Percentiles rank a stretch among this genome's conserved stretches.
Conservation (phyloP, 2,888 invertebrate species). For the Ichneumon xanthorius region DNA sequence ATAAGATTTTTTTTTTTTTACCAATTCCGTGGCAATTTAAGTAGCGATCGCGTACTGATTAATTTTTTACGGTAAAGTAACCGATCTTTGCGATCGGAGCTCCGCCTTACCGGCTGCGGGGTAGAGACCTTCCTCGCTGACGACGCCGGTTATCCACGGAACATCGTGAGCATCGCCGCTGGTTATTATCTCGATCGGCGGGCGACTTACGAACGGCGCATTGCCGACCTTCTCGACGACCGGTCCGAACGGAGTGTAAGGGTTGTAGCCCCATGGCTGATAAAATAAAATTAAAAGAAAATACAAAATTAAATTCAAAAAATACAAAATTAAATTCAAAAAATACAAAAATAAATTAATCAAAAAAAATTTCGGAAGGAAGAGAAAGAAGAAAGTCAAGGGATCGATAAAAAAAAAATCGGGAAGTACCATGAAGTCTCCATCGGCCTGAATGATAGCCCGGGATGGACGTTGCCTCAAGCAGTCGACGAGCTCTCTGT, state of each 20-base stretch:
- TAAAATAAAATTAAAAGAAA: conserved; percentile 66
- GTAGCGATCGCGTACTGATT: too few species aligned
- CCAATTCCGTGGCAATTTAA: too few species aligned
- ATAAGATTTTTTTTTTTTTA: too few species aligned
- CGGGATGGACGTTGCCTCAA: conserved; percentile 88
- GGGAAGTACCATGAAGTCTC: conserved; percentile 86
- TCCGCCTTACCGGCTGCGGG: conserved; percentile 88
- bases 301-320: too few species aligned
- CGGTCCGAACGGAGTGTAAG: conserved; percentile 91
- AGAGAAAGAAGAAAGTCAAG: neutral
- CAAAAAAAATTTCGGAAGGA: too few species aligned
- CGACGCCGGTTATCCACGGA: conserved; percentile 90
- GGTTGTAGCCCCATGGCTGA: conserved; percentile 88
- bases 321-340: too few species aligned
- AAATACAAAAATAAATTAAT: too few species aligned
- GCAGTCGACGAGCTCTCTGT: conserved; percentile 88
- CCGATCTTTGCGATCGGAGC: neutral
- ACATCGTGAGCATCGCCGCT: conserved; percentile 88
- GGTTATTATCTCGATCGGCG: conserved; percentile 88
- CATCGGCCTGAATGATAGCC: conserved; percentile 87
- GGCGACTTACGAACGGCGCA: conserved; percentile 88
- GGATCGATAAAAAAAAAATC: neutral
- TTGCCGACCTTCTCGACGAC: conserved; percentile 88
- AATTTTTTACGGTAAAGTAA: neutral
- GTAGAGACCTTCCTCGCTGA: conserved; percentile 91